These are phyloP conservation scores for Ennomos quercinarius DNA, from an alignment of 2,888 invertebrate genomes.

Conservation along the genomic window DNA sequence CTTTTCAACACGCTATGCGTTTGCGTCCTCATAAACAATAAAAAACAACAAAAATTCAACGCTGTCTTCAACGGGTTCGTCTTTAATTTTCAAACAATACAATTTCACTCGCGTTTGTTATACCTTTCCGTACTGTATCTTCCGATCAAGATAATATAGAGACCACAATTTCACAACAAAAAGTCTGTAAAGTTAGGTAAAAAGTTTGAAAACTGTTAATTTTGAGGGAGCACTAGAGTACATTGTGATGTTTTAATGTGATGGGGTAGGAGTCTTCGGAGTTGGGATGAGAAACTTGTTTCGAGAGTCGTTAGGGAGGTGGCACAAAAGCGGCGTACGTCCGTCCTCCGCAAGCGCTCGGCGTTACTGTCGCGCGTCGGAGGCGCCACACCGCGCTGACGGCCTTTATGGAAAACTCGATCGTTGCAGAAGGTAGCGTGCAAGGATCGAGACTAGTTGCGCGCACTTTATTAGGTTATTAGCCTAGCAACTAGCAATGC, in stretches of 20 bases:
- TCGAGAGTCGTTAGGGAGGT: conserved; percentile 58
- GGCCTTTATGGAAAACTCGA: conserved; percentile 61
- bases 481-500: conserved; percentile 47
- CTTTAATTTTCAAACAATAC: conserved; percentile 72
- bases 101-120: conserved; percentile 74
- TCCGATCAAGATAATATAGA: conserved; percentile 65
- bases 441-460: conserved; percentile 65
- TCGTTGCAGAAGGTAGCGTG: conserved; percentile 55
- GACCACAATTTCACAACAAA: conserved; percentile 73
- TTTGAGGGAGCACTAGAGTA: conserved; percentile 57
- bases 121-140: conserved; percentile 71
- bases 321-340: conserved; percentile 58
- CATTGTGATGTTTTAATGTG: conserved; percentile 61
- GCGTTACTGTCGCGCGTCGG: conserved; percentile 68
- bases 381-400: conserved; percentile 64
- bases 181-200: conserved; percentile 57
- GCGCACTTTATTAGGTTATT: conserved; percentile 56
- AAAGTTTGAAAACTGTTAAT: conserved; percentile 56
- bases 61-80: conserved; percentile 61
- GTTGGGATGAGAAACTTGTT: conserved; percentile 72
- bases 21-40: conserved; percentile 69
- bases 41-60: conserved; percentile 67
- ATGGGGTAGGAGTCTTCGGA: conserved; percentile 43
- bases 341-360: conserved; percentile 63
- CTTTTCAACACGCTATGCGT: conserved; percentile 72